These are phyloP conservation scores for Drosophila longiperda DNA, from an alignment of 2,888 invertebrate species.

Conservation along the genomic window DNA sequence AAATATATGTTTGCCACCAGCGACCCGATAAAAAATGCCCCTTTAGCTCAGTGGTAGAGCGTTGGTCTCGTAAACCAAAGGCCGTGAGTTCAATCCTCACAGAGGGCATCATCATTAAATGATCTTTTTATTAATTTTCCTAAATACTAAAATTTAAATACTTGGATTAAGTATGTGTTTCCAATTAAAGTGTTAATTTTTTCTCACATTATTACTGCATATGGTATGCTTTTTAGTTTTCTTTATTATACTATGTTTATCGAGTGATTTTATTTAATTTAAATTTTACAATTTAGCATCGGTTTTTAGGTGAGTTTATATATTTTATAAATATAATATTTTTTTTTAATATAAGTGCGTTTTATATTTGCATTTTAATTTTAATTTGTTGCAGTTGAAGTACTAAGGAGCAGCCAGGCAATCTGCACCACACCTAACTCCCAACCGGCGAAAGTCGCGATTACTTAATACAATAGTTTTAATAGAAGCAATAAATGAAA, in stretches of 20 bases:
- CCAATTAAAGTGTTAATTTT: neutral
- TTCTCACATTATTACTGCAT: neutral
- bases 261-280: neutral
- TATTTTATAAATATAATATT: too few species aligned
- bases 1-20: conserved; percentile 7
- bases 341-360: neutral
- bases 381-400: too few species aligned
- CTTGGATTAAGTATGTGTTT: neutral
- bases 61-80: conserved; percentile 78
- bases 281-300: neutral
- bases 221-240: neutral
- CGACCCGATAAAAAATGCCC: conserved; percentile 37
- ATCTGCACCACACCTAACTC: too few species aligned
- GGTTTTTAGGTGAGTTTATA: neutral
- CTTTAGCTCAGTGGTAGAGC: conserved; percentile 77
- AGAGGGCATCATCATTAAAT: conserved; percentile 50
- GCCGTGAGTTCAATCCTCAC: conserved; percentile 74
- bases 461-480: too few species aligned
- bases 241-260: neutral
- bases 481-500: too few species aligned
- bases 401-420: too few species aligned
- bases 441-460: too few species aligned
- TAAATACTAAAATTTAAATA: neutral
- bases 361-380: neutral
- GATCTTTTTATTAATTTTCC: neutral